phyloP scores from a whole-genome alignment of 2,797 vertebrate species.

The Ceyx erithaca region DNA sequence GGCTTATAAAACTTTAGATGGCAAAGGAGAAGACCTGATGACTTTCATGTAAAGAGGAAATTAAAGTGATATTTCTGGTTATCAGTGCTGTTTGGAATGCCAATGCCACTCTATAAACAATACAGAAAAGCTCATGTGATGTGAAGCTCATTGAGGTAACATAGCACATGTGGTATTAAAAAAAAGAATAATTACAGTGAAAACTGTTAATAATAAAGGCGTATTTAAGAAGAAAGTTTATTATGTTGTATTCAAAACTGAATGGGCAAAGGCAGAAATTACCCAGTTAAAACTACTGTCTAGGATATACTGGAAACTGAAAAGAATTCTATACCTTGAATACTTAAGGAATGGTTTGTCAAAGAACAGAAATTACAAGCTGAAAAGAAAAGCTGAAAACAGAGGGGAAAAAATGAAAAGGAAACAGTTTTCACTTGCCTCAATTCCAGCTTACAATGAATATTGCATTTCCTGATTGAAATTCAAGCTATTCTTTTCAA shows the following conservation, averaged over 20 bases:
- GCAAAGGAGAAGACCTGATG: background rate
- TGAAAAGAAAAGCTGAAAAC: background rate
- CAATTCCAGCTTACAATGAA: background rate
- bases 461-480: slow-evolving; percentile 36
- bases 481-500: background rate
- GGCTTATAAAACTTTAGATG: background rate
- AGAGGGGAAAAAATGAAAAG: background rate
- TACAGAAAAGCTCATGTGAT: background rate
- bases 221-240: background rate
- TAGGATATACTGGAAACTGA: background rate
- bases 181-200: background rate
- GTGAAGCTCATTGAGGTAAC: background rate
- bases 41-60: background rate
- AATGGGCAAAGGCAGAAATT: background rate
- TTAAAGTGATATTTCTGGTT: background rate
- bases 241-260: background rate
- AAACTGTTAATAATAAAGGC: background rate
- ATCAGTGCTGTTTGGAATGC: background rate
- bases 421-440: background rate
- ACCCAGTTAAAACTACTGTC: background rate
- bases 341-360: background rate
- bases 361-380: background rate
- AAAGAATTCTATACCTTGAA: background rate
- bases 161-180: fast-evolving
- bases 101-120: background rate